These are phyloP conservation scores for Ruditapes philippinarum DNA, from an alignment of 1,140 invertebrate genomes.

Conservation along the genomic window DNA sequence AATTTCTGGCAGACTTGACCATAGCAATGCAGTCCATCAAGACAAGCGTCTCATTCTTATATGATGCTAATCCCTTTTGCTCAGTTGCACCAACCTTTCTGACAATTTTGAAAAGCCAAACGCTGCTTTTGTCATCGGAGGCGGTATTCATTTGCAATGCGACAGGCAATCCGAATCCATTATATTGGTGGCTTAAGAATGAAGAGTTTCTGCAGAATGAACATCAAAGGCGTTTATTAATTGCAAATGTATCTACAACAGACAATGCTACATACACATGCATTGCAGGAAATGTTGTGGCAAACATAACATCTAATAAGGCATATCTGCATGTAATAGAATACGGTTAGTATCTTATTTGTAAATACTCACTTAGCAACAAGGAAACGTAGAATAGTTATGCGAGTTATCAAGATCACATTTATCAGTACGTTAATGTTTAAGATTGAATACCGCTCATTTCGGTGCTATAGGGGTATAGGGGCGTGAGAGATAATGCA, in stretches of 20 bases:
- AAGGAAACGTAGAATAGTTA: too few species aligned
- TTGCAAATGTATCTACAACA: not conserved
- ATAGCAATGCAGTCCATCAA: not conserved
- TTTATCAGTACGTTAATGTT: too few species aligned
- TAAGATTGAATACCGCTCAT: too few species aligned
- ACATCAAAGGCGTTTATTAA: not conserved
- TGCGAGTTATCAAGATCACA: too few species aligned
- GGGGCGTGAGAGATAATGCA: too few species aligned
- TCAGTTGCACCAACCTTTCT: not conserved
- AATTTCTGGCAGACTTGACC: not conserved
- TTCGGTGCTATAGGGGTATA: too few species aligned
- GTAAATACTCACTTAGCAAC: too few species aligned
- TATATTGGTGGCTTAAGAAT: slow-evolving; percentile 12
- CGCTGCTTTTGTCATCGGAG: not conserved
- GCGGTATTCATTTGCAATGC: not conserved
- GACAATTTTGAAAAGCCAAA: not conserved
- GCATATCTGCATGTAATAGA: not conserved
- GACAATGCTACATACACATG: not conserved
- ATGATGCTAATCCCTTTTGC: not conserved
- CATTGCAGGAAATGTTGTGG: slow-evolving; percentile 40
- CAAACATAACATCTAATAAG: slow-evolving; percentile 21
- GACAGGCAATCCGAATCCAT: not conserved
- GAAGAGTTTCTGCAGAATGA: not conserved
- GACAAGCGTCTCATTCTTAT: not conserved
- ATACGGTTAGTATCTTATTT: not conserved